Conservation (phyloP, 2,113 vertebrate genomes). For the Anser cygnoides region DNA sequence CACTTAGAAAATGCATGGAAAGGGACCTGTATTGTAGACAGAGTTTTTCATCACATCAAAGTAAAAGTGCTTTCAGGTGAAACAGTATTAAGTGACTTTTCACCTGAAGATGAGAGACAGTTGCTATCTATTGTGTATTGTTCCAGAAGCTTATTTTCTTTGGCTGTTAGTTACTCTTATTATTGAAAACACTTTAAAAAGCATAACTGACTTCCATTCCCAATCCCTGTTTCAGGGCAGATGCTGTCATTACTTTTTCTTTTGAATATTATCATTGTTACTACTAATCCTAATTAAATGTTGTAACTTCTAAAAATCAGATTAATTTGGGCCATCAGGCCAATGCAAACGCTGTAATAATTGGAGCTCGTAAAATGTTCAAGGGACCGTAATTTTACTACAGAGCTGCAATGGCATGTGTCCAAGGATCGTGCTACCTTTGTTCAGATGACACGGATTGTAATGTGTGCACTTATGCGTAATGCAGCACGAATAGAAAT, state of each 20-base stretch:
- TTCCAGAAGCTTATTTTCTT: neutral
- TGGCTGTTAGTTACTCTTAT: neutral
- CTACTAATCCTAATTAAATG: neutral
- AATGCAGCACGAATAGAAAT: neutral
- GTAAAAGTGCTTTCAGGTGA: neutral
- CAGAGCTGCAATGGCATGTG: neutral
- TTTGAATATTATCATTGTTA: neutral
- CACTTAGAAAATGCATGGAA: neutral
- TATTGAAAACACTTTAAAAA: neutral
- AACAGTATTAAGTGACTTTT: neutral
- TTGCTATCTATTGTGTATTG: neutral
- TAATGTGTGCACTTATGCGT: neutral
- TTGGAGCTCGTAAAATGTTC: slow-evolving; percentile 6
- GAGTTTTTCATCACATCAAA: neutral
- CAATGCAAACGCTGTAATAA: neutral
- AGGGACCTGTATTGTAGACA: neutral
- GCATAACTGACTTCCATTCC: neutral
- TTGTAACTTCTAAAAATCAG: slow-evolving; percentile 16
- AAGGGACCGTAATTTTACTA: neutral
- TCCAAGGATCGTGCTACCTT: slow-evolving; percentile 10
- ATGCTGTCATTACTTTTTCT: neutral
- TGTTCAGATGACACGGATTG: neutral
- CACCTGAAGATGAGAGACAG: neutral
- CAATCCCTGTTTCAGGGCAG: neutral
- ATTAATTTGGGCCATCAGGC: slow-evolving; percentile 17